phyloP scores from a whole-genome alignment of 1,140 invertebrate species.

The Aricia agestis region DNA sequence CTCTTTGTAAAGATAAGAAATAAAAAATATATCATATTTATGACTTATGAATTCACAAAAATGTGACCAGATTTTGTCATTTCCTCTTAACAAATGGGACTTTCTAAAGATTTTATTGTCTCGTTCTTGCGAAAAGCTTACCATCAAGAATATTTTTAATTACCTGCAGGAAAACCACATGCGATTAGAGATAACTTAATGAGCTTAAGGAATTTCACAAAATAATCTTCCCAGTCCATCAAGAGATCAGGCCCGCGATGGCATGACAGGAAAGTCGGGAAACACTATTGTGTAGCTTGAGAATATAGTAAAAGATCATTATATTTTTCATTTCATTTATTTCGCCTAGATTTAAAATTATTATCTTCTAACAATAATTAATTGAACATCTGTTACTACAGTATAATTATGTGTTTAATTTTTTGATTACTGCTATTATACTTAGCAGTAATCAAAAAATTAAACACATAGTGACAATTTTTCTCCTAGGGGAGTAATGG shows the following conservation, averaged over 20 bases:
- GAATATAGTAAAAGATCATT: neutral
- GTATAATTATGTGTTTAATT: too few species aligned
- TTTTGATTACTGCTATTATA: too few species aligned
- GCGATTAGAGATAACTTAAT: neutral
- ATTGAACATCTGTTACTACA: too few species aligned
- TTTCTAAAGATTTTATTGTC: neutral
- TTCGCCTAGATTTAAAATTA: too few species aligned
- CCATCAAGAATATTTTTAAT: neutral
- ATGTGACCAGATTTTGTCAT: neutral
- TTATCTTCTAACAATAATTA: too few species aligned
- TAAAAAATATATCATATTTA: neutral
- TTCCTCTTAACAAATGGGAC: neutral
- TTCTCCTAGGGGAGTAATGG: too few species aligned
- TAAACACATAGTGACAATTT: too few species aligned
- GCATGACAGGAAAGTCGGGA: neutral
- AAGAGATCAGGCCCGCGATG: neutral
- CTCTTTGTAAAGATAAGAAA: neutral
- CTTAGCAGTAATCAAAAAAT: too few species aligned
- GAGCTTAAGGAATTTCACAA: constrained; percentile 1
- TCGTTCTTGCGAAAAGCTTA: neutral
- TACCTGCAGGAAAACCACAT: neutral
- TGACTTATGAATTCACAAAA: neutral
- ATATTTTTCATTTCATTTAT: neutral
- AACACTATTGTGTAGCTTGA: neutral
- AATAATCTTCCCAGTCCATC: constrained; percentile 2